phyloP scores from a whole-genome alignment of 2,888 invertebrate genomes.

The Anthophora plumipes region DNA sequence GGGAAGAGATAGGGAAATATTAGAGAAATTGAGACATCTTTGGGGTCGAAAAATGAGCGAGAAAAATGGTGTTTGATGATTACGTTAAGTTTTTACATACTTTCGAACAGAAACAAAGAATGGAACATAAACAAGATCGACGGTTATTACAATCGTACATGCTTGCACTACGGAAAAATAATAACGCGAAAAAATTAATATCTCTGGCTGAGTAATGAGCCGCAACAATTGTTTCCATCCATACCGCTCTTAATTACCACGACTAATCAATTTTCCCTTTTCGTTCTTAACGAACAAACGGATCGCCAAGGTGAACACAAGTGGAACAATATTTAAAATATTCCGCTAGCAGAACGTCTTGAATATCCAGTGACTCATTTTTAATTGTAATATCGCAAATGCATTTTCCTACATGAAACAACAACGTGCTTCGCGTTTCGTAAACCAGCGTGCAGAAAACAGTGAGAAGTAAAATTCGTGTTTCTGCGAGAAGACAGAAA shows the following conservation, averaged over 20 bases:
- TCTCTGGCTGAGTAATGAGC: background rate
- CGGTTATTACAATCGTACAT: background rate
- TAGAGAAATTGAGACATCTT: background rate
- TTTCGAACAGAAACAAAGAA: background rate
- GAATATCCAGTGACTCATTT: background rate
- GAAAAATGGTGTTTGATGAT: background rate
- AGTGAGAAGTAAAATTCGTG: background rate
- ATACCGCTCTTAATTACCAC: background rate
- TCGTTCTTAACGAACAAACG: background rate
- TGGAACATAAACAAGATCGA: conserved; percentile 16
- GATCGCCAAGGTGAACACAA: background rate
- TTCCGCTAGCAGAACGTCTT: conserved; percentile 12
- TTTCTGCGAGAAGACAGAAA: background rate
- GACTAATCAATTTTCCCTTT: conserved; percentile 12
- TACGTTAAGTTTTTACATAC: background rate
- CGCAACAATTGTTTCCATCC: background rate
- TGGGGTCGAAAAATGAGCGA: conserved; percentile 11
- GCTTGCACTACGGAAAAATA: background rate
- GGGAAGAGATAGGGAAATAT: background rate
- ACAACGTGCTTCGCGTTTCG: background rate
- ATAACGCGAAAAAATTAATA: background rate
- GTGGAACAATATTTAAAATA: background rate
- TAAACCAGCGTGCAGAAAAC: background rate
- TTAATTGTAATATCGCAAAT: background rate
- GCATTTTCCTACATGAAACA: background rate